Evolutionary conservation across 1,140 invertebrate species (phyloP).

Genomic region (Streblospio benedicti): DNA sequence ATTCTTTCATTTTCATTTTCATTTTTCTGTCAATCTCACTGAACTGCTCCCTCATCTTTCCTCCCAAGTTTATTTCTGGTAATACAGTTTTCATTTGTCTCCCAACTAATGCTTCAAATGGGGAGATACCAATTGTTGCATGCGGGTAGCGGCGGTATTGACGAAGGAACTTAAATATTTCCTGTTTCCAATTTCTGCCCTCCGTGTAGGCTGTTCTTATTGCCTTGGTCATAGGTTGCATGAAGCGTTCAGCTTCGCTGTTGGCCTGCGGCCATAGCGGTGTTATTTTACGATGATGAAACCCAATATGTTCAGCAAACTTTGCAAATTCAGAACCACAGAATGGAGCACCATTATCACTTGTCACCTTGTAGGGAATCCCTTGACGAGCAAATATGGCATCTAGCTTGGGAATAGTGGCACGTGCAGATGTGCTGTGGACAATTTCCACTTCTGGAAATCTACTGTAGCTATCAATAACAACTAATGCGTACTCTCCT

Average conservation of each 20-base stretch:
- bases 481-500: slow-evolving; percentile 20
- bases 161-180: slow-evolving; percentile 4
- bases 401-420: slow-evolving; percentile 1
- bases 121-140: slow-evolving; percentile 10
- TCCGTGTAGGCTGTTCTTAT: slow-evolving; percentile 8
- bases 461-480: not conserved
- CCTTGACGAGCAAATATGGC: slow-evolving; percentile 2
- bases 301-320: too few species aligned
- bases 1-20: too few species aligned
- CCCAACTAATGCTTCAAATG: too few species aligned
- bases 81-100: too few species aligned
- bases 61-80: too few species aligned
- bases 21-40: too few species aligned
- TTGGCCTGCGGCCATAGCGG: slow-evolving; percentile 6
- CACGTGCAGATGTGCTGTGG: not conserved
- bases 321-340: too few species aligned
- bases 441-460: slow-evolving; percentile 5
- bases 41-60: too few species aligned
- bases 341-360: not conserved
- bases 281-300: not conserved
- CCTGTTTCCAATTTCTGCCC: slow-evolving; percentile 16
- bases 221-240: not conserved
- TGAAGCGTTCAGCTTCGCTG: not conserved
- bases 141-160: slow-evolving; percentile 4
- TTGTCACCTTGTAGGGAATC: not conserved